Evolutionary conservation across 1,140 invertebrate species (phyloP).

Genomic region (Conus betulinus): DNA sequence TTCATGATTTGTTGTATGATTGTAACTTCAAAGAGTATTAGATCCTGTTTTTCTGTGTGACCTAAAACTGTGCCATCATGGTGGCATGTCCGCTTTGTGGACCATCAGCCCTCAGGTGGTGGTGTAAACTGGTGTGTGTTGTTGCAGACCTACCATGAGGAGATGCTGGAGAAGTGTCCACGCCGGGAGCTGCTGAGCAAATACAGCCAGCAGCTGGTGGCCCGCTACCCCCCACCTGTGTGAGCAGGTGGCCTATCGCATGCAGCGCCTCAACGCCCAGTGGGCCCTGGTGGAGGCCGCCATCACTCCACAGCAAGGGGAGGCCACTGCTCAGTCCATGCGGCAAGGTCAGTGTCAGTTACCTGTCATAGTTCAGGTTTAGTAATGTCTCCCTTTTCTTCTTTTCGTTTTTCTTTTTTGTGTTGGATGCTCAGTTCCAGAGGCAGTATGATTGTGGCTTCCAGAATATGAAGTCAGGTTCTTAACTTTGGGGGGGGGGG

Average conservation of each 20-base stretch:
- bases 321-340: slow-evolving; percentile 64
- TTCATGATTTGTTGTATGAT: no score
- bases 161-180: slow-evolving; percentile 83
- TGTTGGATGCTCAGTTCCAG: no score
- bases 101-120: no score
- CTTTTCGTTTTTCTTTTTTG: no score
- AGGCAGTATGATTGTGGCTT: no score
- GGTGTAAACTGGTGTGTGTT: background rate
- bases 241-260: slow-evolving; percentile 86
- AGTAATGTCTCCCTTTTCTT: no score
- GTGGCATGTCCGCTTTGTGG: background rate
- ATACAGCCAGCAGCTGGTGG: slow-evolving; percentile 84
- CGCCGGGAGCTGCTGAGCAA: slow-evolving; percentile 86
- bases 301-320: slow-evolving; percentile 72
- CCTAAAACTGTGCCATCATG: background rate
- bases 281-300: slow-evolving; percentile 84
- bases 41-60: no score
- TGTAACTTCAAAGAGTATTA: no score
- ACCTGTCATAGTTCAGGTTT: no score
- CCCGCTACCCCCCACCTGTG: slow-evolving; percentile 84
- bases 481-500: no score
- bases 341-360: slow-evolving; percentile 63
- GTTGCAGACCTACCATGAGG: slow-evolving; percentile 84
- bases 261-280: slow-evolving; percentile 84
- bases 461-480: no score